A percentile compares a stretch with the other conserved stretches of the same genome.
phyloP scores from a whole-genome alignment of 1,140 invertebrate species.

The Drosophila nasuta region DNA sequence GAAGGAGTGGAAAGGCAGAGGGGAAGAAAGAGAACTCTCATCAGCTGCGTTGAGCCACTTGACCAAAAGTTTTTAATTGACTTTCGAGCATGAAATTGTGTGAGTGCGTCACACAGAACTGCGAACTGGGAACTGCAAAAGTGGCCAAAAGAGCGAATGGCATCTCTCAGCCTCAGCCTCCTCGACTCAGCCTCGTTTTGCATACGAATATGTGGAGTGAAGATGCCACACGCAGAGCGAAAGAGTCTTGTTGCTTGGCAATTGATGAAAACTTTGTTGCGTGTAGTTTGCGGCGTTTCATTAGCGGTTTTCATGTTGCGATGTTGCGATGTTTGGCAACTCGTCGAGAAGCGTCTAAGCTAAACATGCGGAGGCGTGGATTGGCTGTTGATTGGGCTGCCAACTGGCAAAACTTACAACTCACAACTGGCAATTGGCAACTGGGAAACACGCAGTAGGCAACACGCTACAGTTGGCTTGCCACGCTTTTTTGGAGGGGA shows the following conservation, averaged over 20 bases:
- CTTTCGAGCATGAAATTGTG: conserved; percentile 55
- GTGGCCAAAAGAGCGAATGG: conserved; percentile 31
- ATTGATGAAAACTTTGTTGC: conserved; percentile 68
- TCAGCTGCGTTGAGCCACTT: conserved; percentile 45
- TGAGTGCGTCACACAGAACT: conserved; percentile 22
- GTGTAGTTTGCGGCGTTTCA: conserved; percentile 63
- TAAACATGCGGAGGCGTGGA: conserved; percentile 24
- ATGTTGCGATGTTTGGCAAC: conserved; percentile 30
- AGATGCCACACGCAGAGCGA: background rate
- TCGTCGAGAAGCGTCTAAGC: background rate
- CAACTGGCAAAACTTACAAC: conserved; percentile 8
- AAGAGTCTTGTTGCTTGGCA: conserved; percentile 29
- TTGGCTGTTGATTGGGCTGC: conserved; percentile 16
- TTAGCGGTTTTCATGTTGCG: conserved; percentile 60
- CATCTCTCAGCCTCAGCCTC: background rate
- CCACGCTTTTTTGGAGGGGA: background rate
- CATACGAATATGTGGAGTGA: conserved; percentile 15
- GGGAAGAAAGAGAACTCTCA: conserved; percentile 18
- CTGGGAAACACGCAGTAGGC: conserved; percentile 4
- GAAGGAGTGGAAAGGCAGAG: background rate
- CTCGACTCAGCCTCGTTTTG: conserved; percentile 11
- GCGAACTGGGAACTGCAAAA: conserved; percentile 5
- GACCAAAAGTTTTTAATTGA: conserved; percentile 79
- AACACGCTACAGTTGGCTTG: background rate
- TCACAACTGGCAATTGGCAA: background rate